Evolutionary conservation across 2,888 invertebrate genomes (phyloP).

Genomic region (Lottia gigantea): DNA sequence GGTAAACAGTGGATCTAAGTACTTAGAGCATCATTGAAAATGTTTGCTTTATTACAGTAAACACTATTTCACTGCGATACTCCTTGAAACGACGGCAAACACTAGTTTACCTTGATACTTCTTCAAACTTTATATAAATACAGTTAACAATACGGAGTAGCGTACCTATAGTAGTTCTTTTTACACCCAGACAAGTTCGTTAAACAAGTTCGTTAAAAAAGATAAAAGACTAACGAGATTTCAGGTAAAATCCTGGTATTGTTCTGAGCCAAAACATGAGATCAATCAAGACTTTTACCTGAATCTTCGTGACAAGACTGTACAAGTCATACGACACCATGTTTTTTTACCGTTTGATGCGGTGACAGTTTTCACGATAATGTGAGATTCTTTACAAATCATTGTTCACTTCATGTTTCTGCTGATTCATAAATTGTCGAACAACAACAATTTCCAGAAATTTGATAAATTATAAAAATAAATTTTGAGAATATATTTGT

Average conservation of each 20-base stretch:
- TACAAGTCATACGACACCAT: not conserved
- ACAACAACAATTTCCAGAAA: too few relatives aligned
- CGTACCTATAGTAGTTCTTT: too few relatives aligned
- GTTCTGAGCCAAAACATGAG: not conserved
- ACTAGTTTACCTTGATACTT: not conserved
- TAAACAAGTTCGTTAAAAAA: constrained; percentile 1
- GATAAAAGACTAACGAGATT: constrained; percentile 3
- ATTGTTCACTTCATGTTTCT: too few relatives aligned
- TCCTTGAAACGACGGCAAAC: too few relatives aligned
- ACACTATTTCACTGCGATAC: too few relatives aligned
- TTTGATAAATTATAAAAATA: too few relatives aligned
- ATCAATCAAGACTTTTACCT: not conserved
- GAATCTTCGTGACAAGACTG: not conserved
- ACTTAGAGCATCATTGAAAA: too few relatives aligned
- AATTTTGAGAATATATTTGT: too few relatives aligned
- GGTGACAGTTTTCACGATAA: not conserved
- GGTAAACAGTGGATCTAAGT: too few relatives aligned
- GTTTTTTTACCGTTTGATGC: not conserved
- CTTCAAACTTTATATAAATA: constrained; percentile 2
- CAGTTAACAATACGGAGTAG: not conserved
- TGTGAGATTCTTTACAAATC: not conserved
- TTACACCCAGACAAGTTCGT: too few relatives aligned
- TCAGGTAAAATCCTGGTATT: not conserved
- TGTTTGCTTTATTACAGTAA: too few relatives aligned
- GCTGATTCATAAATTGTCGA: too few relatives aligned